phyloP scores from a whole-genome alignment of 2,797 vertebrate species.

The Spinus pinus region DNA sequence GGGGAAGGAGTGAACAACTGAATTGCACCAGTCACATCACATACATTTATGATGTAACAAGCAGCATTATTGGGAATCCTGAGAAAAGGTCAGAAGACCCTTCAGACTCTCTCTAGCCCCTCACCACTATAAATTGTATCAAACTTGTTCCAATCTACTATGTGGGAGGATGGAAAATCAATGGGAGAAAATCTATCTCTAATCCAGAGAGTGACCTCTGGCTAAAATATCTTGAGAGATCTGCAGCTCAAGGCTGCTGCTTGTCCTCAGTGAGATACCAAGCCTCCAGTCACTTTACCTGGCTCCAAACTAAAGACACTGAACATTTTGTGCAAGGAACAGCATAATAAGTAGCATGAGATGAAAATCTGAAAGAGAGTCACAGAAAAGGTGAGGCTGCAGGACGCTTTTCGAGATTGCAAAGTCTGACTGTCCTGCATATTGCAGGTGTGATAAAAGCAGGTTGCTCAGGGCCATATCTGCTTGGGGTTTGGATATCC shows the following conservation, averaged over 20 bases:
- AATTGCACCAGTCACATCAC: neutral
- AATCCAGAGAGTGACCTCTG: neutral
- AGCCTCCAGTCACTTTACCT: neutral
- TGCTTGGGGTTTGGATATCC: neutral
- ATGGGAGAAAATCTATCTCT: neutral
- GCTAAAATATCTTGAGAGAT: neutral
- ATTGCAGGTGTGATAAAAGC: neutral
- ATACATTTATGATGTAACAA: neutral
- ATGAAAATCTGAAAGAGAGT: neutral
- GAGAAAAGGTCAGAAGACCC: neutral
- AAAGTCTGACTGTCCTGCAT: neutral
- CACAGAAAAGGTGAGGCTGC: neutral
- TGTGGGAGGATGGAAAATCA: neutral
- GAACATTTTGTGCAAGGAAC: neutral
- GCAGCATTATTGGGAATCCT: neutral
- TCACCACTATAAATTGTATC: neutral
- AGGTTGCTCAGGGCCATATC: neutral
- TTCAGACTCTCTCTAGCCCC: neutral
- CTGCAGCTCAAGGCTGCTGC: accelerated
- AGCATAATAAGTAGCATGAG: neutral
- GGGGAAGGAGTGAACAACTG: neutral
- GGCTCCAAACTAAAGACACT: neutral
- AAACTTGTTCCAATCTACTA: neutral
- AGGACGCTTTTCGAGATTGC: neutral
- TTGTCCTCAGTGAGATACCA: neutral